Percentiles rank a stretch among this genome's conserved stretches.
These are phyloP conservation scores for Apomyelois bistriatella DNA, from an alignment of 2,888 invertebrate genomes.

Conservation along the genomic window DNA sequence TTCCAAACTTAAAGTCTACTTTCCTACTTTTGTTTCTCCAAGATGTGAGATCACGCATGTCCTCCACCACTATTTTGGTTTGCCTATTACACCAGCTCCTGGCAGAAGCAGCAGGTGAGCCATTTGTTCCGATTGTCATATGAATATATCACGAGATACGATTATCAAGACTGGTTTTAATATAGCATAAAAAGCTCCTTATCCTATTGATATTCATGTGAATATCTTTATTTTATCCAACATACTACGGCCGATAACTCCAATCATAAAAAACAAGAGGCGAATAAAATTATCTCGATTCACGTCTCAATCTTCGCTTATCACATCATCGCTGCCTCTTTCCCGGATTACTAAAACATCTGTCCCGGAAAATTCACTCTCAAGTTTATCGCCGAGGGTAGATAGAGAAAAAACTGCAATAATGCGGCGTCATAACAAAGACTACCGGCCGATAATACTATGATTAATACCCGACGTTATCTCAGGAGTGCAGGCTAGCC, in stretches of 20 bases:
- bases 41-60: too few relatives aligned
- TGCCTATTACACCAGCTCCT: too few relatives aligned
- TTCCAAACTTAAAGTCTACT: too few relatives aligned
- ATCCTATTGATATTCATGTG: background rate
- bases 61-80: too few relatives aligned
- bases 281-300: constrained; percentile 10
- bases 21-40: too few relatives aligned
- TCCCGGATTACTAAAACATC: constrained; percentile 72
- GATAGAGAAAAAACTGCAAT: constrained; percentile 77
- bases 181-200: background rate
- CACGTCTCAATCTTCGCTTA: constrained; percentile 40
- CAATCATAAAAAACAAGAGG: background rate
- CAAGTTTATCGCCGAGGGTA: constrained; percentile 70
- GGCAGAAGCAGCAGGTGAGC: too few relatives aligned
- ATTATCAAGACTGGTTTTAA: too few relatives aligned
- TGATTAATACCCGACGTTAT: constrained; percentile 79
- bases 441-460: constrained; percentile 76
- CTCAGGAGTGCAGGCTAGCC: constrained; percentile 73
- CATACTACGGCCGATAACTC: background rate
- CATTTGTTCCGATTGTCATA: too few relatives aligned
- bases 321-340: constrained; percentile 41
- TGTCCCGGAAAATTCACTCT: constrained; percentile 79
- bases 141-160: too few relatives aligned
- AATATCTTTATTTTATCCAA: background rate
- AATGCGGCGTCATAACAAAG: constrained; percentile 78